phyloP scores from a whole-genome alignment of 2,888 invertebrate genomes.

The Drosophila histrio region DNA sequence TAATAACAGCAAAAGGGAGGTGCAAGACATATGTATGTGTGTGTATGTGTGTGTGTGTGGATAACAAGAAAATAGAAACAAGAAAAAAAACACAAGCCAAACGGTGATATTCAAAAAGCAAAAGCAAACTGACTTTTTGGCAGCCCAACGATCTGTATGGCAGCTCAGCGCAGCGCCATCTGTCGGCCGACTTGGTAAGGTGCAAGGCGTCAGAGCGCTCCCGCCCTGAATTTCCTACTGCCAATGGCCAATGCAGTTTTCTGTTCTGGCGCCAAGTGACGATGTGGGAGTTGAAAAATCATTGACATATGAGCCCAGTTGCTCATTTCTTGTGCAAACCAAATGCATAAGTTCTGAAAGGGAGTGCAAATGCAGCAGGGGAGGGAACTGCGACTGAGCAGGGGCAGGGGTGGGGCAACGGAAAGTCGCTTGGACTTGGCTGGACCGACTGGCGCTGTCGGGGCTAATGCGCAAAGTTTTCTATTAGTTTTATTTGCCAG shows the following conservation, averaged over 20 bases:
- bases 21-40: constrained; percentile 29
- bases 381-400: no score
- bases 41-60: constrained; percentile 5
- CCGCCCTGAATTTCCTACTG: not conserved
- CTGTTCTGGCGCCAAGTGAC: constrained; percentile 54
- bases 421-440: constrained; percentile 55
- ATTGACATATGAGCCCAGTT: constrained; percentile 77
- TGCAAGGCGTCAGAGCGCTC: constrained; percentile 50
- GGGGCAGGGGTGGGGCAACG: not conserved
- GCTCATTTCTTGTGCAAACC: constrained; percentile 62
- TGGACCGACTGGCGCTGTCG: constrained; percentile 71
- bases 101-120: constrained; percentile 35
- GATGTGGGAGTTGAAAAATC: constrained; percentile 63
- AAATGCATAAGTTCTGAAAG: constrained; percentile 67
- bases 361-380: not conserved
- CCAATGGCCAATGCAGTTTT: constrained; percentile 57
- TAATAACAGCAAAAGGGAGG: constrained; percentile 81
- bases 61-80: not conserved
- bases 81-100: not conserved
- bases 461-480: constrained; percentile 77
- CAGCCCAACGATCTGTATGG: constrained; percentile 16
- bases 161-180: constrained; percentile 44
- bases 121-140: constrained; percentile 29
- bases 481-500: constrained; percentile 60
- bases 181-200: constrained; percentile 36